These are phyloP conservation scores for Philonicus albiceps DNA, from an alignment of 2,888 invertebrate genomes.

Conservation along the genomic window DNA sequence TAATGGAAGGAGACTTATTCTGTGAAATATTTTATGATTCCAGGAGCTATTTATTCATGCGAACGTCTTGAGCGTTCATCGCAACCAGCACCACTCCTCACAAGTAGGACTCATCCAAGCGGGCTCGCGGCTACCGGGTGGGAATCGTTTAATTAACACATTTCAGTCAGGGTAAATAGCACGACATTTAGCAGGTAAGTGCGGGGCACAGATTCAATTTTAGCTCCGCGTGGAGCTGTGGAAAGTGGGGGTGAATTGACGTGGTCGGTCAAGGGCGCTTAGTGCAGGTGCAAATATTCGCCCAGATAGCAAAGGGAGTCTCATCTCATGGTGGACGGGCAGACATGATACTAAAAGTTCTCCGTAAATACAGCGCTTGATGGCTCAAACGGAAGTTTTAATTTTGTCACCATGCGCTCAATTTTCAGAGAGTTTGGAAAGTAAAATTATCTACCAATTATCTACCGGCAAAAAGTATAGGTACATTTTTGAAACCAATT, in stretches of 20 bases:
- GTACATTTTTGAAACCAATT: not conserved
- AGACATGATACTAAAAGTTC: not conserved
- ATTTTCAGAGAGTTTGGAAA: not conserved
- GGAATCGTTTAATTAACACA: not conserved
- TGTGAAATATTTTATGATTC: constrained; percentile 25
- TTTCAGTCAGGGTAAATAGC: not conserved
- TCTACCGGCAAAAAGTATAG: not conserved
- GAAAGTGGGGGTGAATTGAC: not conserved
- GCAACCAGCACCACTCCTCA: not conserved
- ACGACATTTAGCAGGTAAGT: not conserved
- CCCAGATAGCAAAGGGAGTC: not conserved
- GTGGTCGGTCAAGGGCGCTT: not conserved
- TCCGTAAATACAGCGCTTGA: not conserved
- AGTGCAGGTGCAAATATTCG: not conserved
- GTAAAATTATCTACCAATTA: not conserved
- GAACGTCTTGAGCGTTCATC: not conserved
- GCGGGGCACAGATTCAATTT: not conserved
- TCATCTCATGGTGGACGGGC: not conserved
- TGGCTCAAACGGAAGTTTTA: not conserved
- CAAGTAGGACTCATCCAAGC: not conserved
- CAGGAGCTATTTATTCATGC: constrained; percentile 6
- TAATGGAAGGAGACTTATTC: constrained; percentile 28
- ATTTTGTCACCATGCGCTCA: not conserved
- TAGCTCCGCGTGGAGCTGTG: not conserved
- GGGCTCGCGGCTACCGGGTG: not conserved